Evolutionary conservation across 2,797 vertebrate species (phyloP).

Genomic region (Notolepis coatsorum): DNA sequence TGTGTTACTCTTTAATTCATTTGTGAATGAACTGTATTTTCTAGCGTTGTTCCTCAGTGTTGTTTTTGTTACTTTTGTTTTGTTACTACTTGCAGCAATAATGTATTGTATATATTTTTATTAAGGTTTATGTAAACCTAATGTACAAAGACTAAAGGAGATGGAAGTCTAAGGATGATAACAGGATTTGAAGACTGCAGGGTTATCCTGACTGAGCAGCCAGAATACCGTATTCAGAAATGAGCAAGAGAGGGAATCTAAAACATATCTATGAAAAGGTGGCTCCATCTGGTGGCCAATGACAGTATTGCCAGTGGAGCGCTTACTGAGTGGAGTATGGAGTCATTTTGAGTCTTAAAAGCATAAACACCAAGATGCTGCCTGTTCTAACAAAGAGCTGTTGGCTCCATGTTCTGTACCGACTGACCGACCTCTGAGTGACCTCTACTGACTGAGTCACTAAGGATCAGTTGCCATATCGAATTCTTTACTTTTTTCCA

Average conservation of each 20-base stretch:
- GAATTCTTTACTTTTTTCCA: too few species aligned
- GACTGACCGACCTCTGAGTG: too few species aligned
- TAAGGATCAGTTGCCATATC: too few species aligned
- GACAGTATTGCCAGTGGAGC: background rate
- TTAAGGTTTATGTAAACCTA: conserved; percentile 19
- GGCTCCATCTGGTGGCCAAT: conserved; percentile 64
- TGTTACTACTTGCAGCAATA: conserved; percentile 43
- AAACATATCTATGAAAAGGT: conserved; percentile 28
- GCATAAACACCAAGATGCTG: background rate
- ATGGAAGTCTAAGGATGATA: background rate
- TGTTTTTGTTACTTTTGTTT: conserved; percentile 12
- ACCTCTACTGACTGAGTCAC: too few species aligned
- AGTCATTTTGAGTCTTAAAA: background rate
- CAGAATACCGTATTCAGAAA: too few species aligned
- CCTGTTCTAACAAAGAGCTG: conserved; percentile 7
- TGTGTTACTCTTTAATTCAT: background rate
- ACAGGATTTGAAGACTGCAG: conserved; percentile 8
- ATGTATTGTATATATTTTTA: conserved; percentile 26
- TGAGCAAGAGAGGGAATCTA: too few species aligned
- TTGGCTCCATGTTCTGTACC: too few species aligned
- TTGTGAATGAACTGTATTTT: conserved; percentile 9
- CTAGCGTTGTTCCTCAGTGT: conserved; percentile 7
- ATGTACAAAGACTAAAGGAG: conserved; percentile 14
- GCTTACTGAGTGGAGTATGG: background rate
- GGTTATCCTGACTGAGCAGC: background rate